These are phyloP conservation scores for Zenarchopterus dispar DNA, from an alignment of 2,797 vertebrate genomes.

Conservation along the genomic window DNA sequence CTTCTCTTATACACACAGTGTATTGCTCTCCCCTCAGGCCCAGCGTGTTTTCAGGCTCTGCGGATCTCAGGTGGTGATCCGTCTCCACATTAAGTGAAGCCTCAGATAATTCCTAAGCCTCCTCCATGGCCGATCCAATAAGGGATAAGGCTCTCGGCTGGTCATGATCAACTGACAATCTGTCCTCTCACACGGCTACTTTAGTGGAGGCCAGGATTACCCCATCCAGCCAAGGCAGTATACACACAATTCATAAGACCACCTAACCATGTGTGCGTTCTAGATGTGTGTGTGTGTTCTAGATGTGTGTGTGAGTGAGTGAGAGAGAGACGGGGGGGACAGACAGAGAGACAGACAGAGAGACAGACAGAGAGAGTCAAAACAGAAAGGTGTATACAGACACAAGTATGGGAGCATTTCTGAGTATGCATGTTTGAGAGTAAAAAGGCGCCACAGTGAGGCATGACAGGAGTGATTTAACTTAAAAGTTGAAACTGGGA, in stretches of 20 bases:
- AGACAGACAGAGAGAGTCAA: too few species aligned
- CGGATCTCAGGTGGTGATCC: conserved; percentile 90
- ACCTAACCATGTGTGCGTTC: conserved; percentile 27
- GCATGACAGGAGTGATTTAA: too few species aligned
- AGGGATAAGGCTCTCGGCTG: conserved; percentile 90
- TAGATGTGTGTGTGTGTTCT: conserved; percentile 1
- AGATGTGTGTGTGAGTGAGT: conserved; percentile 5
- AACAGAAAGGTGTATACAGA: too few species aligned
- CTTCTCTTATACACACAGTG: conserved; percentile 22
- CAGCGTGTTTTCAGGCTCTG: conserved; percentile 65
- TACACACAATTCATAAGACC: conserved; percentile 62
- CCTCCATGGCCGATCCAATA: conserved; percentile 95
- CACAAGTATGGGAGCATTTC: too few species aligned
- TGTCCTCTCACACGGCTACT: conserved; percentile 88
- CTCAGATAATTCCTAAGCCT: conserved; percentile 97
- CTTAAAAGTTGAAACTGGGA: too few species aligned
- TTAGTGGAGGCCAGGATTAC: conserved; percentile 88
- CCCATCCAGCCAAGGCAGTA: conserved; percentile 52
- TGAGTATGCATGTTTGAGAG: too few species aligned
- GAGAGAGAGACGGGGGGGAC: not conserved
- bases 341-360: too few species aligned
- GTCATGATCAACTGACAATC: conserved; percentile 92
- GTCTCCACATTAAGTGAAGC: conserved; percentile 90
- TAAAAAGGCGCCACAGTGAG: too few species aligned
- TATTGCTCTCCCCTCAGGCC: conserved; percentile 53